phyloP scores from a whole-genome alignment of 1,140 invertebrate genomes.

The Eriocheir sinensis region DNA sequence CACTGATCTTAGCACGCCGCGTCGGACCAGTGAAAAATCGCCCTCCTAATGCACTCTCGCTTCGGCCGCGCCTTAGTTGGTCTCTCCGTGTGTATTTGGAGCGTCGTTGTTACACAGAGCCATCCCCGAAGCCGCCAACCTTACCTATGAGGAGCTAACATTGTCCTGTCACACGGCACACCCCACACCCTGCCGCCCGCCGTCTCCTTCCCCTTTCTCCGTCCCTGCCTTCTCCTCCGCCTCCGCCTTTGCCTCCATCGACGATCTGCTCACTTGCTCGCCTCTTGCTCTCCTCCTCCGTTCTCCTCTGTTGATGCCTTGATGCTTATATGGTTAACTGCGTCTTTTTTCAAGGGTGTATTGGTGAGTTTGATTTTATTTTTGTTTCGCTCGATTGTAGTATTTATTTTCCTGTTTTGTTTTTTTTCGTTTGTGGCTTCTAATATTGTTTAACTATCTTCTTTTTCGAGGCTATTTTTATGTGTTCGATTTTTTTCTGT shows the following conservation, averaged over 20 bases:
- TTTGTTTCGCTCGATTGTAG: no score
- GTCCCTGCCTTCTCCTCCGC: no score
- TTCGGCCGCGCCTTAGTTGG: neutral
- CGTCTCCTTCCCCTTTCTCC: neutral
- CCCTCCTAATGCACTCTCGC: conserved; percentile 10
- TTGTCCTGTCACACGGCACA: neutral
- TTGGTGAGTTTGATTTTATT: no score
- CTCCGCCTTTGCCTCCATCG: neutral
- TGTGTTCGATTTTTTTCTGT: neutral
- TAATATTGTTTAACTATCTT: no score
- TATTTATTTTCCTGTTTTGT: neutral
- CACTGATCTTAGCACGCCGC: neutral
- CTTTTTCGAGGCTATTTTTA: no score
- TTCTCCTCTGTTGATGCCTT: no score
- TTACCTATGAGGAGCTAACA: neutral
- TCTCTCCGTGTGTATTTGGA: neutral
- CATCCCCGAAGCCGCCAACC: neutral
- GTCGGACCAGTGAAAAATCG: conserved; percentile 3
- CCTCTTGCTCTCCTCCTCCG: neutral
- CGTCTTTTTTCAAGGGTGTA: no score
- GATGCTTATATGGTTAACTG: no score
- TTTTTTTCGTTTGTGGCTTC: no score
- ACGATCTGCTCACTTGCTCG: neutral
- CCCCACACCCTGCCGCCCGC: neutral
- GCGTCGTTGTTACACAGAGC: neutral